These are phyloP conservation scores for Chrysolophus pictus DNA, from an alignment of 2,797 vertebrate species.

Conservation along the genomic window DNA sequence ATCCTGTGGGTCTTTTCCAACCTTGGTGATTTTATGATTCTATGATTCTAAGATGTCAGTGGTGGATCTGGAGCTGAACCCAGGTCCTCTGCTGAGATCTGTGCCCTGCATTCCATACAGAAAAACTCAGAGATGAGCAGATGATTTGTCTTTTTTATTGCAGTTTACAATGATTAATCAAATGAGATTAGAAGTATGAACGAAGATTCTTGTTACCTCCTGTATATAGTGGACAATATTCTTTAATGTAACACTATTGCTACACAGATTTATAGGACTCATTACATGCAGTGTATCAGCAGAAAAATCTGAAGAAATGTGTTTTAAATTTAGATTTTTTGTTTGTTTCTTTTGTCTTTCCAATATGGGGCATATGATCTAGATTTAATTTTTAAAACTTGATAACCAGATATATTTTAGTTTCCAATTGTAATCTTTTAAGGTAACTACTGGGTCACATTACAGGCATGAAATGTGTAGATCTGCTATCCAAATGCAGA, in stretches of 20 bases:
- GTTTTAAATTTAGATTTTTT: background rate
- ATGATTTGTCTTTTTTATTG: background rate
- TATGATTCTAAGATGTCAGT: background rate
- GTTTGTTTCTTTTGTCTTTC: background rate
- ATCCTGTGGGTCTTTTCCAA: too few species aligned
- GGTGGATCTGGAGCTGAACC: background rate
- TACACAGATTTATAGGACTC: background rate
- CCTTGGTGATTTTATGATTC: too few species aligned
- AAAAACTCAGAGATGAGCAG: background rate
- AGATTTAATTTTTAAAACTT: conserved; percentile 38
- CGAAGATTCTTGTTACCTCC: background rate
- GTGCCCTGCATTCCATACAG: background rate
- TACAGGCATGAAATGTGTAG: conserved; percentile 22
- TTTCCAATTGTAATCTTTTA: conserved; percentile 38
- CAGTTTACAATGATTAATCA: background rate
- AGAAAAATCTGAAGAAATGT: conserved; percentile 21
- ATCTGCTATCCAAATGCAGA: conserved; percentile 35
- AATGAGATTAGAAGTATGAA: background rate
- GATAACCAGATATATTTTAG: conserved; percentile 20
- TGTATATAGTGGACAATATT: background rate
- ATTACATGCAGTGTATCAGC: background rate
- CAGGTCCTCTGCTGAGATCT: background rate
- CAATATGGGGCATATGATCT: background rate
- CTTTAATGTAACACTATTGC: background rate
- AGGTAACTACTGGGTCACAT: conserved; percentile 18